Evolutionary conservation across 2,113 vertebrate species (phyloP), one percentile per base, ranked within the genome.

Genomic region (Dromaius novaehollandiae): DNA sequence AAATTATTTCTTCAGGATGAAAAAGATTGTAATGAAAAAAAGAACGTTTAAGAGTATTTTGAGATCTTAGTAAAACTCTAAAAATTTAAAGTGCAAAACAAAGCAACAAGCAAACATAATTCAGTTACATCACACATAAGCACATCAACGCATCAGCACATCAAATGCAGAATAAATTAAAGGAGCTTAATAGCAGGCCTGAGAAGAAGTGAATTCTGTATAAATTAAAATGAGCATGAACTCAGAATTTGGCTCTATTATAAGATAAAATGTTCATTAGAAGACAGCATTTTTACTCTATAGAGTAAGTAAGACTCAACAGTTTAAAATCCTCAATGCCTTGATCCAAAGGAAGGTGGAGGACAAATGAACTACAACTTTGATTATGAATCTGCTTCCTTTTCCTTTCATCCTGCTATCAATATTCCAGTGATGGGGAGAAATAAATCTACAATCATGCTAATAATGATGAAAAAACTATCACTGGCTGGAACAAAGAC

Each of bases 221-320:
- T 21, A 48, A 89, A 8, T 20, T 66, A 48, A 61, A 90, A 78
- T 36, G 12, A 60, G 48, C 3, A 1, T 24, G 15, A 60, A 55
- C 30, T 11, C 6, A 65, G 24, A 73, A 90, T 86, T 30, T 83
- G 86, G 15, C 13, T 13, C 17, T 82, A 26, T 40, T 8, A 1
- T 20, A 68, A 51, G 17, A 60, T 60, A 34, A 56, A 58, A 58
- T 32, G 30, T 32, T 32, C 56, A 32, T 58, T 58, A 58, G 30
- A 58, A 58, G 34, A 40, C 9, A 82, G 8, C 19, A 26, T 56
- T 85, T 44, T 78, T 26, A 69, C 58, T 55, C 15, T 79, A 71
- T 16, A 0, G 0, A 28, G 38, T 14, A 13, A 42, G 24, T 7
- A 56, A 25, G 46, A 91, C 8, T n/a, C 77, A 83, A 80, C 8